Percentiles rank a stretch among this genome's conserved stretches.
These are phyloP conservation scores for Cheirogaleus medius DNA, from an alignment of 2,113 vertebrate species.

Conservation along the genomic window DNA sequence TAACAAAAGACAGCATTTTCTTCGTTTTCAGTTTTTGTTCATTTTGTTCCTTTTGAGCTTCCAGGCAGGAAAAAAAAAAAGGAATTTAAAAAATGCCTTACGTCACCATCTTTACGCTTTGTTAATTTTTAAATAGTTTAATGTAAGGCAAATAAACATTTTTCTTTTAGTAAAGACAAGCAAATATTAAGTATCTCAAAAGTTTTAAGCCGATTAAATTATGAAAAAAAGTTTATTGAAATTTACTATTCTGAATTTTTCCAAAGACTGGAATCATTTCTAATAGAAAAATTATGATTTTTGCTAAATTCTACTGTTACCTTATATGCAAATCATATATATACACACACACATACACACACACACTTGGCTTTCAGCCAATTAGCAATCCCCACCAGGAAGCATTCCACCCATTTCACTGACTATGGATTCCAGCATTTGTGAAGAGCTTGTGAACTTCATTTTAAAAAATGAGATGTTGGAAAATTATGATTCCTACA, in stretches of 20 bases:
- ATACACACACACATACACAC: not conserved
- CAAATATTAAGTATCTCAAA: not conserved
- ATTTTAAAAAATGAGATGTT: not conserved
- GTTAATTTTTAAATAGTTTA: slow-evolving; percentile 20
- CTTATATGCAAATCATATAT: not conserved
- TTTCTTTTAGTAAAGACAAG: not conserved
- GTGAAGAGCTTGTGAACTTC: not conserved
- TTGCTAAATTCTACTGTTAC: not conserved
- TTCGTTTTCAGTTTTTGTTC: not conserved
- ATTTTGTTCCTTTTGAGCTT: not conserved
- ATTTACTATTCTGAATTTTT: not conserved
- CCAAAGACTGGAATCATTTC: not conserved
- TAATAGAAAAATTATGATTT: not conserved
- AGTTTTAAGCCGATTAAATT: not conserved
- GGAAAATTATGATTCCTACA: not conserved
- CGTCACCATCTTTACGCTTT: not conserved
- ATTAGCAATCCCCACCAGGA: slow-evolving; percentile 45
- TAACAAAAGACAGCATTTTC: not conserved
- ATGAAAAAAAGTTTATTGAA: not conserved
- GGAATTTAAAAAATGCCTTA: not conserved
- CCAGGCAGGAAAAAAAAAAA: not conserved
- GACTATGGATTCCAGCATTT: slow-evolving; percentile 31
- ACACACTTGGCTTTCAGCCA: not conserved
- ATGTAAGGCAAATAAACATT: not conserved
- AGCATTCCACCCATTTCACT: not conserved